These are phyloP conservation scores for Typhlichthys subterraneus DNA, from an alignment of 2,797 vertebrate species.

Conservation along the genomic window DNA sequence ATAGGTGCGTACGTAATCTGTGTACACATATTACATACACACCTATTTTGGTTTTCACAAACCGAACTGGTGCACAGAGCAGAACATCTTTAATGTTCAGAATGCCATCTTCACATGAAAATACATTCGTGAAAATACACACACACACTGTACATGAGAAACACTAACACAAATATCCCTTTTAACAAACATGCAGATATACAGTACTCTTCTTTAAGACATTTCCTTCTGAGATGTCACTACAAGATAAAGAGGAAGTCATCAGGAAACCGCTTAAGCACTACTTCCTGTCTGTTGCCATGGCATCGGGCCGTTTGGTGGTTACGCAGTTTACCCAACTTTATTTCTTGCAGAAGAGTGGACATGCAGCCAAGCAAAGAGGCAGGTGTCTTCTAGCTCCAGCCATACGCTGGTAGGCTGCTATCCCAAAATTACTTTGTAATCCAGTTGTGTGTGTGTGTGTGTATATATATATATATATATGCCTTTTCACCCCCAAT, in stretches of 20 bases:
- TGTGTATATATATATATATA: no score
- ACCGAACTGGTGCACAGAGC: slow-evolving; percentile 2
- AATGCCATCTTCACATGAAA: not conserved
- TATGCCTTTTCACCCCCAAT: slow-evolving; percentile 54
- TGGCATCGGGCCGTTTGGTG: slow-evolving; percentile 68
- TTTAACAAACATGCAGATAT: slow-evolving; percentile 13
- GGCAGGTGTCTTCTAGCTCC: slow-evolving; percentile 48
- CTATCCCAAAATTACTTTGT: slow-evolving; percentile 18
- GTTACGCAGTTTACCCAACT: slow-evolving; percentile 50
- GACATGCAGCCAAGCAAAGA: slow-evolving; percentile 47
- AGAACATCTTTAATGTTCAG: slow-evolving; percentile 20
- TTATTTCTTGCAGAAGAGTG: slow-evolving; percentile 49
- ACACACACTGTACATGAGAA: not conserved
- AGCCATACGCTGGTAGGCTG: slow-evolving; percentile 29
- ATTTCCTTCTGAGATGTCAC: slow-evolving; percentile 79
- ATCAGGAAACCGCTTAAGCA: slow-evolving; percentile 83
- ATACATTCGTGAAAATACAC: not conserved
- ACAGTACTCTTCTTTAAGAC: slow-evolving; percentile 41
- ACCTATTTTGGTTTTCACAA: no score
- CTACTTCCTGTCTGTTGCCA: slow-evolving; percentile 84
- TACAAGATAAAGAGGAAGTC: slow-evolving; percentile 81
- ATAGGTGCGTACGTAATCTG: slow-evolving; percentile 41
- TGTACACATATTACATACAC: slow-evolving; percentile 14
- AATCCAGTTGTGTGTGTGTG: slow-evolving; percentile 43
- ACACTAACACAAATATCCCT: slow-evolving; percentile 4